These are phyloP conservation scores for Hemibagrus wyckioides DNA, from an alignment of 2,113 vertebrate genomes.

Conservation along the genomic window DNA sequence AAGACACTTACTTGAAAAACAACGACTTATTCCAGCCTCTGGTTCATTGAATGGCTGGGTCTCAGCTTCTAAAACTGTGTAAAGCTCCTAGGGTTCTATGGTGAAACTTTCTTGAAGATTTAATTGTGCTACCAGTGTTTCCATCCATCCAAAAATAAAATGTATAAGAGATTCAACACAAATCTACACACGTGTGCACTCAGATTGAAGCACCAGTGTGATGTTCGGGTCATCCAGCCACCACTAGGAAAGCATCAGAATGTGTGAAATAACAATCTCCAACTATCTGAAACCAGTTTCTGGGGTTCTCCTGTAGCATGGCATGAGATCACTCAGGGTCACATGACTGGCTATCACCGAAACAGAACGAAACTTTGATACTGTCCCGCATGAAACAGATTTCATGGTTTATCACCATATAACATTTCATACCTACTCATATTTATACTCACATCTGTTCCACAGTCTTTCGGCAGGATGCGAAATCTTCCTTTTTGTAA, in stretches of 20 bases:
- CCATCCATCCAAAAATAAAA: not conserved
- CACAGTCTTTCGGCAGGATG: conserved; percentile 17
- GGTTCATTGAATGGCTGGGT: not conserved
- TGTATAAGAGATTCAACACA: not conserved
- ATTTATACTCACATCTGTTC: conserved; percentile 37
- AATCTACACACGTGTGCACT: conserved; percentile 23
- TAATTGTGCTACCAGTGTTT: not conserved
- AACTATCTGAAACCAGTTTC: conserved; percentile 35
- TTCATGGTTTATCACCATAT: conserved; percentile 21
- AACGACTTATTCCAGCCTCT: not conserved
- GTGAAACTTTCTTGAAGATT: not conserved
- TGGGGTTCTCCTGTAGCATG: conserved; percentile 3
- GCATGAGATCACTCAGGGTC: conserved; percentile 27
- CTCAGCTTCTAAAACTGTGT: not conserved
- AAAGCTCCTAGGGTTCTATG: not conserved
- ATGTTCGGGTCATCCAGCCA: conserved; percentile 15
- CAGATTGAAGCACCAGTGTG: conserved; percentile 18
- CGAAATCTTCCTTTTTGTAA: conserved; percentile 1
- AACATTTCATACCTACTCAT: conserved; percentile 25
- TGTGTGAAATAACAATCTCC: conserved; percentile 8
- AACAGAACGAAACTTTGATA: conserved; percentile 27
- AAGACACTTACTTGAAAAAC: not conserved
- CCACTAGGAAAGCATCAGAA: not conserved
- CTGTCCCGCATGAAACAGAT: not conserved
- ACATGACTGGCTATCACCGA: conserved; percentile 29